Conservation (phyloP, 2,888 invertebrate genomes). For the Limnephilus lunatus region DNA sequence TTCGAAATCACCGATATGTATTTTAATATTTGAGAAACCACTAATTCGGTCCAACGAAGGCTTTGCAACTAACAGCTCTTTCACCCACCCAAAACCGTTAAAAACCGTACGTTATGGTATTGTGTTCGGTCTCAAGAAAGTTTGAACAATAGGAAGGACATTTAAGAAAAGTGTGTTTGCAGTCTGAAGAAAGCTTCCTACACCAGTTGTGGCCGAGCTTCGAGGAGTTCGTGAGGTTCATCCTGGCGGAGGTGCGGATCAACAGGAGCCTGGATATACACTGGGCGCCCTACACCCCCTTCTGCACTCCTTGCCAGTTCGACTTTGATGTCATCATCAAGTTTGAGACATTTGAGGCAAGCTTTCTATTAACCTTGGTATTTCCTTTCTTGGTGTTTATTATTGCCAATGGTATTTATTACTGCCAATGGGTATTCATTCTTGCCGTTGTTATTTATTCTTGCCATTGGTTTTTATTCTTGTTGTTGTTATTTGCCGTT, state of each 20-base stretch:
- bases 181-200: constrained; percentile 68
- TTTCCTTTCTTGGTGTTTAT: neutral
- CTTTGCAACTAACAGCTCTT: neutral
- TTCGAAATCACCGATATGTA: too few relatives aligned
- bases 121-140: too few relatives aligned
- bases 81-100: neutral
- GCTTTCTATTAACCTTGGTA: neutral
- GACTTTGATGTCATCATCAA: constrained; percentile 83
- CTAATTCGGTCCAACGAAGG: neutral
- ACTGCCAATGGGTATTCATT: too few relatives aligned
- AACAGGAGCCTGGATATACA: constrained; percentile 82
- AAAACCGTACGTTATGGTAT: neutral
- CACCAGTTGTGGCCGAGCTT: constrained; percentile 81
- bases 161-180: neutral
- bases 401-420: too few relatives aligned
- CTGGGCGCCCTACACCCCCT: constrained; percentile 83
- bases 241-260: constrained; percentile 78
- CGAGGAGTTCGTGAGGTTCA: constrained; percentile 83
- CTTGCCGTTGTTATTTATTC: too few relatives aligned
- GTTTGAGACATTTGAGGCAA: constrained; percentile 82
- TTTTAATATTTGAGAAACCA: neutral
- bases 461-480: too few relatives aligned
- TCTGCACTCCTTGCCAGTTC: constrained; percentile 85
- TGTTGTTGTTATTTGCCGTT: too few relatives aligned
- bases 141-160: neutral